Percentiles rank a stretch among this genome's conserved stretches.
phyloP scores from a whole-genome alignment of 2,113 vertebrate species.

The Platichthys flesus region DNA sequence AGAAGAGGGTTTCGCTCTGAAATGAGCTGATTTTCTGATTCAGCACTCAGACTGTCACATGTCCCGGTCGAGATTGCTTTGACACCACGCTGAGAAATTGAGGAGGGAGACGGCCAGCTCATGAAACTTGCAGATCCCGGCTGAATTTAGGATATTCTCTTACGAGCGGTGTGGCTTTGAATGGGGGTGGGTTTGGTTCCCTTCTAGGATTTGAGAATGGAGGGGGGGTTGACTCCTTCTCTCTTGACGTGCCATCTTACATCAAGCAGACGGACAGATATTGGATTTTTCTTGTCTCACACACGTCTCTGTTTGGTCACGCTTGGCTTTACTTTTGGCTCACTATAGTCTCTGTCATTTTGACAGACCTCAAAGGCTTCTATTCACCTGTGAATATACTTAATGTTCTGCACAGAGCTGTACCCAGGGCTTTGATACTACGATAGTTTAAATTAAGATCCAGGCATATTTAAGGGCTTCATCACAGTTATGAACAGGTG shows the following conservation, averaged over 20 bases:
- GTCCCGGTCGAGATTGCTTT: constrained; percentile 36
- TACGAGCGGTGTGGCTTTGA: constrained; percentile 9
- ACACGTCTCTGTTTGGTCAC: too few species aligned
- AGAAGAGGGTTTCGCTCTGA: constrained; percentile 6
- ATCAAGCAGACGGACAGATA: constrained; percentile 29
- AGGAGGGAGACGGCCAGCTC: constrained; percentile 46
- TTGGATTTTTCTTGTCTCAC: constrained; percentile 23
- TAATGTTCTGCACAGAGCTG: too few species aligned
- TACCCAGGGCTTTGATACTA: too few species aligned
- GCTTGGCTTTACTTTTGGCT: too few species aligned
- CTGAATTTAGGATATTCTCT: constrained; percentile 57
- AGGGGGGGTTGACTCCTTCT: constrained; percentile 3
- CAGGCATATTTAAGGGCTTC: too few species aligned
- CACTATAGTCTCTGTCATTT: not conserved
- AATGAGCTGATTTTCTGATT: constrained; percentile 55
- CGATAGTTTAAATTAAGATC: too few species aligned
- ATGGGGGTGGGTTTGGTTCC: constrained; percentile 4
- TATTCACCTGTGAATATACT: not conserved
- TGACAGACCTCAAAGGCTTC: constrained; percentile 23
- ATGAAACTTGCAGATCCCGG: constrained; percentile 68
- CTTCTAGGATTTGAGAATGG: constrained; percentile 17
- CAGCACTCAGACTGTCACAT: constrained; percentile 31
- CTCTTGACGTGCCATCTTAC: not conserved
- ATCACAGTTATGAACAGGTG: too few species aligned
- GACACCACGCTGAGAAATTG: constrained; percentile 57